phyloP scores from a whole-genome alignment of 2,888 invertebrate genomes.

The Synergus umbraculus region DNA sequence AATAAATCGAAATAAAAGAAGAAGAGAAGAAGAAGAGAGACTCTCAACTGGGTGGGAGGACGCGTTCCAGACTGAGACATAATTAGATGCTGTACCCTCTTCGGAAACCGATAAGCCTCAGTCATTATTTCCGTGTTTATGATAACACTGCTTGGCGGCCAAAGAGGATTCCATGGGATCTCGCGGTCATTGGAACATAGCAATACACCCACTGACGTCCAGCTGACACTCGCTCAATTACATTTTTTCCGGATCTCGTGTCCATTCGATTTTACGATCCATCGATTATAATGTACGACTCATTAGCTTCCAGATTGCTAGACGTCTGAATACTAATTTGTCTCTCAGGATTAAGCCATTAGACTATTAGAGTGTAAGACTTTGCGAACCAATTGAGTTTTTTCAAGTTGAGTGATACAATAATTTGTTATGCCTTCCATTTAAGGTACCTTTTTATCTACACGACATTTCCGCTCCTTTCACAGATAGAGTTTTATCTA shows the following conservation, averaged over 20 bases:
- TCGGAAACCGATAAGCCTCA: conserved; percentile 68
- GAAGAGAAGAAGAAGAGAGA: background rate
- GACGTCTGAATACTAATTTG: conserved; percentile 19
- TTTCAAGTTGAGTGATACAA: no score
- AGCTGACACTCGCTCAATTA: conserved; percentile 49
- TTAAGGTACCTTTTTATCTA: no score
- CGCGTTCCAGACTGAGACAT: conserved; percentile 62
- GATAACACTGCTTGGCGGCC: conserved; percentile 65
- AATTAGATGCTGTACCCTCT: conserved; percentile 75
- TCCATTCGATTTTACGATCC: conserved; percentile 36
- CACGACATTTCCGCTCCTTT: no score
- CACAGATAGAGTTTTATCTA: no score
- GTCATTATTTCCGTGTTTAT: conserved; percentile 76
- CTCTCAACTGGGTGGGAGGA: conserved; percentile 51
- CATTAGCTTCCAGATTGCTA: conserved; percentile 30
- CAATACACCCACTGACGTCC: conserved; percentile 52
- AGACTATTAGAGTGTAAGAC: background rate
- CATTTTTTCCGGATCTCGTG: conserved; percentile 45
- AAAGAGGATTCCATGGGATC: conserved; percentile 48
- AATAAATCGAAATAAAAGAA: conserved; percentile 22
- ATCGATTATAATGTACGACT: conserved; percentile 35
- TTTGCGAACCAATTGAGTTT: background rate
- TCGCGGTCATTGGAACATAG: conserved; percentile 49
- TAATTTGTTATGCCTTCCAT: no score
- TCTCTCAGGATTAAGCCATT: conserved; percentile 4